These are phyloP conservation scores for Saturnia japonica DNA, from an alignment of 2,888 invertebrate genomes.

Conservation along the genomic window DNA sequence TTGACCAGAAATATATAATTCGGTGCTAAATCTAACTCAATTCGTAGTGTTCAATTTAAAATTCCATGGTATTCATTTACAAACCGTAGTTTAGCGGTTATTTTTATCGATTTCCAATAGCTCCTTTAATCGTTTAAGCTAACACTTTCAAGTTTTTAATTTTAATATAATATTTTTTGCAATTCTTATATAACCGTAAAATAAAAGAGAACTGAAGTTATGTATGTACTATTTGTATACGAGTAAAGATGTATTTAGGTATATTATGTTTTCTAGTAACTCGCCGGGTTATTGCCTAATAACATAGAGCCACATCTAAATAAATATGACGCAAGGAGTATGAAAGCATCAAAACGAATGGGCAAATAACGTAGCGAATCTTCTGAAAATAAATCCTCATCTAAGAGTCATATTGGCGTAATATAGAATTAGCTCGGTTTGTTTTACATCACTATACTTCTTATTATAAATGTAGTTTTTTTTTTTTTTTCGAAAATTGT, in stretches of 20 bases:
- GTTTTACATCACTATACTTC: not conserved
- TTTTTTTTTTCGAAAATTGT: too few relatives aligned
- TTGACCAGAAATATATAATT: not conserved
- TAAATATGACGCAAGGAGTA: not conserved
- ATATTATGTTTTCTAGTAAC: not conserved
- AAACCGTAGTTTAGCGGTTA: not conserved
- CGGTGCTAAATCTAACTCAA: not conserved
- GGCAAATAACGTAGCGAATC: not conserved
- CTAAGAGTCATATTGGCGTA: not conserved
- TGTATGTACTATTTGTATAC: not conserved
- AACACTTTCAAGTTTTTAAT: too few relatives aligned
- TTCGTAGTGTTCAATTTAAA: not conserved
- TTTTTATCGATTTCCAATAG: not conserved
- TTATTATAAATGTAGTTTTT: not conserved
- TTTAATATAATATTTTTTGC: too few relatives aligned
- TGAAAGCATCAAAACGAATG: slow-evolving; percentile 1
- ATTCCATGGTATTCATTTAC: not conserved
- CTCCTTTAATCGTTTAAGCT: not conserved
- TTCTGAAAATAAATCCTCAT: slow-evolving; percentile 3
- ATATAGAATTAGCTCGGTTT: not conserved
- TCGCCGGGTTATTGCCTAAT: not conserved
- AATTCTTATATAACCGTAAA: too few relatives aligned
- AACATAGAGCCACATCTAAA: not conserved
- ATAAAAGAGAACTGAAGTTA: too few relatives aligned
- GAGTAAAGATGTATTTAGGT: not conserved